phyloP scores from a whole-genome alignment of 2,797 vertebrate genomes.

The Scolopax bukidnonensis region DNA sequence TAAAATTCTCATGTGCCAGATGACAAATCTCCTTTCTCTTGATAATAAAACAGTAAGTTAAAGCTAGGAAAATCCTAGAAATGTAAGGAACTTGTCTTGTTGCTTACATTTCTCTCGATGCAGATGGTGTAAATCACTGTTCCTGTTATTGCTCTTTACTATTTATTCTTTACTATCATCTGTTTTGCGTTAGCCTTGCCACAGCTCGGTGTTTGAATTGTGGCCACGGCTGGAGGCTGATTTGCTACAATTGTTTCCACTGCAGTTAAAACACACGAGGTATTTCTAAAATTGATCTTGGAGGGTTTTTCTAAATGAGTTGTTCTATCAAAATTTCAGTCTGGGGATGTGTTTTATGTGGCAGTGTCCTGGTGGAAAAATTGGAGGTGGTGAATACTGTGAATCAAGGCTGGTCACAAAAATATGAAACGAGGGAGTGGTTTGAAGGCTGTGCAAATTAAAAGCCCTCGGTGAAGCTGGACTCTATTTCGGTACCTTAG shows the following conservation, averaged over 20 bases:
- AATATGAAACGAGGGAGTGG: not conserved
- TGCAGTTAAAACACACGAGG: not conserved
- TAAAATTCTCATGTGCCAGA: not conserved
- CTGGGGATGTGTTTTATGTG: not conserved
- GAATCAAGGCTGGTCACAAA: not conserved
- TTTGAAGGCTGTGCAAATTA: not conserved
- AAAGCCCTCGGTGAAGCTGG: not conserved
- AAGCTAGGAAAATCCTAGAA: not conserved
- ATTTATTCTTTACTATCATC: not conserved
- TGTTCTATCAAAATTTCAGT: not conserved
- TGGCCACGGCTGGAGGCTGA: not conserved
- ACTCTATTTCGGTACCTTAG: not conserved
- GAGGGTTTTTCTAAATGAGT: not conserved
- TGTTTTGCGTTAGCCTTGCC: not conserved
- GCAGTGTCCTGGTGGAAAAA: not conserved
- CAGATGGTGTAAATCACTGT: not conserved
- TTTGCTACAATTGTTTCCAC: not conserved
- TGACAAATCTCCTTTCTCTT: not conserved
- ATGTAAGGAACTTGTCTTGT: not conserved
- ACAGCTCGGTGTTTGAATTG: not conserved
- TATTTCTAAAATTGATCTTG: not conserved
- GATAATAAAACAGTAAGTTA: not conserved
- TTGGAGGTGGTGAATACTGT: not conserved
- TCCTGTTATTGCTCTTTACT: not conserved
- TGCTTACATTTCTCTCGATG: not conserved